A percentile compares a stretch with the other conserved stretches of the same genome.
Conservation (phyloP, 2,797 vertebrate species). For the Ara ararauna region DNA sequence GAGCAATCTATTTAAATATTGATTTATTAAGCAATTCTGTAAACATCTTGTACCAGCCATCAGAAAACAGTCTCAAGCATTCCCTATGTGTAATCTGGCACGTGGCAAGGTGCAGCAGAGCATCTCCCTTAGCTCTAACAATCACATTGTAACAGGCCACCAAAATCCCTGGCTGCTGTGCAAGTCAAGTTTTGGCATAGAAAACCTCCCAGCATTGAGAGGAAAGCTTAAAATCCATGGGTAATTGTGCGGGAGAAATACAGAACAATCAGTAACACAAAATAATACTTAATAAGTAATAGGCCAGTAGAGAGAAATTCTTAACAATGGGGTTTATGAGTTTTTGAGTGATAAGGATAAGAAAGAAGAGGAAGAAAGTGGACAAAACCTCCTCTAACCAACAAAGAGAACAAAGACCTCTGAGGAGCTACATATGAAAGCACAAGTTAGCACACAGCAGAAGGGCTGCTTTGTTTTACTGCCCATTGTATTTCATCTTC, state of each 20-base stretch:
- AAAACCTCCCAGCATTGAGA: neutral
- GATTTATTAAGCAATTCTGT: neutral
- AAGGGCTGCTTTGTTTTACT: neutral
- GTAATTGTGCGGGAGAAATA: neutral
- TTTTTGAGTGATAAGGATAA: neutral
- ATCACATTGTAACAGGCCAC: neutral
- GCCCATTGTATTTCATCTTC: neutral
- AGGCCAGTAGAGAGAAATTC: neutral
- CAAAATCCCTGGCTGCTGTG: neutral
- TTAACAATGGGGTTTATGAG: neutral
- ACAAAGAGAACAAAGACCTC: neutral
- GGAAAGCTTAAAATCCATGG: neutral
- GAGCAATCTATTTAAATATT: rapidly evolving
- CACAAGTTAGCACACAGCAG: rapidly evolving
- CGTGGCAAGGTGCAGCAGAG: neutral
- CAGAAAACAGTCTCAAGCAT: neutral
- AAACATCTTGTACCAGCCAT: neutral
- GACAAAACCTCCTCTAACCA: neutral
- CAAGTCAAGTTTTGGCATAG: neutral
- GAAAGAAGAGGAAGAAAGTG: neutral
- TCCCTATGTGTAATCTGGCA: neutral
- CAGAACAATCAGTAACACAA: neutral
- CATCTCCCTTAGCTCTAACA: neutral
- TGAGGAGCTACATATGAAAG: neutral
- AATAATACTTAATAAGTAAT: neutral